phyloP scores from a whole-genome alignment of 1,140 invertebrate genomes.

The Conus betulinus region DNA sequence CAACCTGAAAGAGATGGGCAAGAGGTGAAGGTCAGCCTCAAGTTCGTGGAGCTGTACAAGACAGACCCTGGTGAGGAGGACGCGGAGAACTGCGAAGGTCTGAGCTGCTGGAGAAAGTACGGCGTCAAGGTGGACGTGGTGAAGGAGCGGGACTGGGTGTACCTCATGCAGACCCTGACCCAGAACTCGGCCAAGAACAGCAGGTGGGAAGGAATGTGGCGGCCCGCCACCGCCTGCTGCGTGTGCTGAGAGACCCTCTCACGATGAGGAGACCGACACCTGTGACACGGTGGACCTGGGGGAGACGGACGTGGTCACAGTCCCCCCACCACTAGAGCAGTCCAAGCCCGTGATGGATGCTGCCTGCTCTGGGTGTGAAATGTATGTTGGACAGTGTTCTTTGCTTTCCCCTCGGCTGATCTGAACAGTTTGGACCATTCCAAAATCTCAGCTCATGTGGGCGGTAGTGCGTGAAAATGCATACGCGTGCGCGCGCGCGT shows the following conservation, averaged over 20 bases:
- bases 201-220: conserved; percentile 7
- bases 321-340: neutral
- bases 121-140: conserved; percentile 27
- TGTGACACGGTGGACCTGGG: neutral
- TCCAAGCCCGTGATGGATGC: neutral
- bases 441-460: too few species aligned
- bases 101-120: neutral
- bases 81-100: conserved; percentile 32
- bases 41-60: conserved; percentile 35
- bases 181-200: conserved; percentile 12
- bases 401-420: neutral
- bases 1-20: conserved; percentile 30
- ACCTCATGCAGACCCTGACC: conserved; percentile 25
- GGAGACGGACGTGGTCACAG: neutral
- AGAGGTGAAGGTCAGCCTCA: conserved; percentile 16
- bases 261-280: conserved; percentile 6
- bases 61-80: conserved; percentile 15
- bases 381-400: too few species aligned
- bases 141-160: conserved; percentile 26
- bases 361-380: neutral
- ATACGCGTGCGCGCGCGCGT: neutral
- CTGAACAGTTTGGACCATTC: too few species aligned
- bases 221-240: neutral
- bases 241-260: conserved; percentile 7
- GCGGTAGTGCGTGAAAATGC: neutral